phyloP scores from a whole-genome alignment of 2,888 invertebrate species.

The Leptinotarsa peninsularis region DNA sequence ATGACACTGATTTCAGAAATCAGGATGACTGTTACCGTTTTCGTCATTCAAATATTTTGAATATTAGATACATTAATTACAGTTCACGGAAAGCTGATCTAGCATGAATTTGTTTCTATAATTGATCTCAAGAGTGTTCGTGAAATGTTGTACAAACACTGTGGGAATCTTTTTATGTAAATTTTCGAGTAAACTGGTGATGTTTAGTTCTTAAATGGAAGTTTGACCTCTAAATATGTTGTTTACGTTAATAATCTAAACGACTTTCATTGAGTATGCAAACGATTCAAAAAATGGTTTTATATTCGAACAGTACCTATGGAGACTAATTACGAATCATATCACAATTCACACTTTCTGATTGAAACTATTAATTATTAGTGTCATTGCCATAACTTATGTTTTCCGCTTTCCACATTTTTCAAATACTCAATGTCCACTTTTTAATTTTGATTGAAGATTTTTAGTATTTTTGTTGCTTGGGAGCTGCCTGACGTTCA shows the following conservation, averaged over 20 bases:
- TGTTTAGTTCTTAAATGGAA: background rate
- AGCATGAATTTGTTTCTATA: background rate
- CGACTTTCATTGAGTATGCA: background rate
- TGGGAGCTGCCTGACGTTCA: too few relatives aligned
- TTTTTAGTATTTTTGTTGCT: too few relatives aligned
- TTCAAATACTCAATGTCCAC: too few relatives aligned
- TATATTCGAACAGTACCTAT: background rate
- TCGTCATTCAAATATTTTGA: background rate
- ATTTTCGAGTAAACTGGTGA: background rate
- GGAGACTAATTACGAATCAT: too few relatives aligned
- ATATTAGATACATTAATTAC: background rate
- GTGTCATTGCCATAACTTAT: too few relatives aligned
- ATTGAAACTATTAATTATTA: too few relatives aligned
- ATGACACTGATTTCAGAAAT: too few relatives aligned
- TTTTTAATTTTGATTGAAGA: too few relatives aligned
- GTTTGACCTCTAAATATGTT: background rate
- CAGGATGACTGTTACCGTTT: too few relatives aligned
- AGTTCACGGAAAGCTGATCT: background rate
- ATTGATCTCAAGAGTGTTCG: background rate
- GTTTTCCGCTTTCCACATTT: too few relatives aligned
- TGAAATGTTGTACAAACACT: background rate
- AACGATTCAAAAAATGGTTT: background rate
- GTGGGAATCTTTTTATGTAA: slow-evolving; percentile 4
- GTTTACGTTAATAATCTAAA: background rate
- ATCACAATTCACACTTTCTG: too few relatives aligned